Conservation (phyloP, 2,888 invertebrate species). For the Pristionchus fissidentatus region DNA sequence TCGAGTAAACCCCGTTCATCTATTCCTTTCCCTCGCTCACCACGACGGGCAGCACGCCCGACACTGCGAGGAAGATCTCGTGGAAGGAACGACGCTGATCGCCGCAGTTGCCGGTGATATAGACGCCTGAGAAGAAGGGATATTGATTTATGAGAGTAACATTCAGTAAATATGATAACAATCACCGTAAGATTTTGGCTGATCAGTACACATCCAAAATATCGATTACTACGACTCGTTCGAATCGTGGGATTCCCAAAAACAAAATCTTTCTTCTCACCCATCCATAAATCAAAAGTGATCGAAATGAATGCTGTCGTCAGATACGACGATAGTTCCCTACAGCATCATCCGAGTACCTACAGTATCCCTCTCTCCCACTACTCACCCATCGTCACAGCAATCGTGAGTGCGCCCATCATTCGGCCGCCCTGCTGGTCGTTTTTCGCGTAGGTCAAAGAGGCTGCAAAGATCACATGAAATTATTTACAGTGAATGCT, state of each 20-base stretch:
- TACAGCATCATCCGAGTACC: too few relatives aligned
- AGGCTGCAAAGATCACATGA: slow-evolving; percentile 30
- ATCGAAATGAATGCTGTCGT: too few relatives aligned
- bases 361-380: too few relatives aligned
- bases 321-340: background rate
- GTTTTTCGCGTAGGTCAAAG: slow-evolving; percentile 26
- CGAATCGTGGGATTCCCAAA: background rate
- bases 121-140: slow-evolving; percentile 55
- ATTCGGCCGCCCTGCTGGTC: slow-evolving; percentile 49
- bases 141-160: too few relatives aligned
- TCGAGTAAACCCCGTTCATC: background rate
- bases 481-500: too few relatives aligned
- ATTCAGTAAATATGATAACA: too few relatives aligned
- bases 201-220: too few relatives aligned
- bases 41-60: slow-evolving; percentile 54
- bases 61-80: slow-evolving; percentile 59
- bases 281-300: too few relatives aligned
- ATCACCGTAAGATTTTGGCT: too few relatives aligned
- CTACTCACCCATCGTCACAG: slow-evolving; percentile 54
- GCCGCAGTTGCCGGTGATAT: slow-evolving; percentile 60
- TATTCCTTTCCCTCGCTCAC: slow-evolving; percentile 49
- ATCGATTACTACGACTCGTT: too few relatives aligned
- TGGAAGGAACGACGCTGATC: slow-evolving; percentile 55
- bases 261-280: background rate
- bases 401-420: slow-evolving; percentile 54